phyloP scores from a whole-genome alignment of 2,113 vertebrate species.

The Shinisaurus crocodilurus region DNA sequence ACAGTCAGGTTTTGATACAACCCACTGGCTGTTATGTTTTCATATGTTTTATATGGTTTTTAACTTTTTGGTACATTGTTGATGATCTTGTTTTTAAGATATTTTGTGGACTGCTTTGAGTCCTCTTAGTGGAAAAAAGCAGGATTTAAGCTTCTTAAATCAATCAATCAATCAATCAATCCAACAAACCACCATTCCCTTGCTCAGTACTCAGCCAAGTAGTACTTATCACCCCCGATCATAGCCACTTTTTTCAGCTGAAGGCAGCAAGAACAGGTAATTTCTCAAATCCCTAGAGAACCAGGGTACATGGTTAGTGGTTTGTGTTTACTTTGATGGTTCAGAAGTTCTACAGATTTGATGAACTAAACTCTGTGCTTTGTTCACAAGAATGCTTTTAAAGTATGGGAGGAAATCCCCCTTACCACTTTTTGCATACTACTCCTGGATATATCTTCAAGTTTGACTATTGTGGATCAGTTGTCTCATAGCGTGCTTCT shows the following conservation, averaged over 20 bases:
- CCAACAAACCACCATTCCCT: not conserved
- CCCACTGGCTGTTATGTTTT: too few species aligned
- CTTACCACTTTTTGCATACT: not conserved
- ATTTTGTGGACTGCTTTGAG: not conserved
- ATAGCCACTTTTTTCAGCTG: not conserved
- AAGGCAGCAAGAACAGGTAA: not conserved
- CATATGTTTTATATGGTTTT: not conserved
- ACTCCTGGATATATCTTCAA: not conserved
- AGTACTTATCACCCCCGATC: not conserved
- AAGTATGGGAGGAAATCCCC: not conserved
- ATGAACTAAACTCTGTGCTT: not conserved
- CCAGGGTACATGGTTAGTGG: too few species aligned
- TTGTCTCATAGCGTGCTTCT: not conserved
- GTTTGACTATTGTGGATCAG: not conserved
- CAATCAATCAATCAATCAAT: not conserved
- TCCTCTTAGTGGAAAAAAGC: not conserved
- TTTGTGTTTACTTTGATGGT: not conserved
- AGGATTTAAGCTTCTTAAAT: not conserved
- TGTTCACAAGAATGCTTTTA: not conserved
- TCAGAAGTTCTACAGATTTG: not conserved
- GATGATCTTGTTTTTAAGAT: too few species aligned
- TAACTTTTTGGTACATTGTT: not conserved
- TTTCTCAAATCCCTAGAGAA: too few species aligned
- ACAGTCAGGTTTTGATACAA: too few species aligned
- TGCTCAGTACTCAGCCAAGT: not conserved